Conservation (phyloP, 92 coral and sea anemone genomes). For the Micromussa lordhowensis region DNA sequence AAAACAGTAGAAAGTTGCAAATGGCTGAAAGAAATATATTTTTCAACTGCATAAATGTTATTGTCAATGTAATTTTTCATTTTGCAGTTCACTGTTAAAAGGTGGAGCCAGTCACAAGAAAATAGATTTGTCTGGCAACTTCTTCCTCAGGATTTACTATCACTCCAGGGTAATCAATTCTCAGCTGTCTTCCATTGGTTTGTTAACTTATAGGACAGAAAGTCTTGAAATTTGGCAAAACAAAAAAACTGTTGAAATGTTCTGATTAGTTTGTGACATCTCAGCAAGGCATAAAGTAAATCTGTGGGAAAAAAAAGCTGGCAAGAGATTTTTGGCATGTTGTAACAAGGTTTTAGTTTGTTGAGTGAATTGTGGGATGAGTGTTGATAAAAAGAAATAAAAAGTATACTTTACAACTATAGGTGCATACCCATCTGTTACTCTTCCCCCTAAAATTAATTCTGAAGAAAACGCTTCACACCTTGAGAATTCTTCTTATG, state of each 20-base stretch:
- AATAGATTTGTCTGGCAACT: slow-evolving; percentile 87
- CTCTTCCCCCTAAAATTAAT: too few relatives aligned
- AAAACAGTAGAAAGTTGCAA: neutral
- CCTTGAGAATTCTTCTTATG: too few relatives aligned
- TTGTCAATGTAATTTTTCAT: neutral
- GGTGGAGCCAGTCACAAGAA: slow-evolving; percentile 98
- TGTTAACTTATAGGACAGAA: neutral
- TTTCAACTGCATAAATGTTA: neutral
- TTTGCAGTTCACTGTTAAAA: slow-evolving; percentile 83
- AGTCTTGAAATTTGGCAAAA: neutral
- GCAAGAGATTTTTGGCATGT: too few relatives aligned
- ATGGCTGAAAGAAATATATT: neutral
- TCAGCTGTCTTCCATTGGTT: neutral
- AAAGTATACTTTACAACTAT: too few relatives aligned
- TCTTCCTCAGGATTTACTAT: slow-evolving; percentile 86
- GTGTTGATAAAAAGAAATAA: too few relatives aligned
- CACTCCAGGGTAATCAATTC: slow-evolving; percentile 49
- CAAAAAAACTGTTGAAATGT: neutral
- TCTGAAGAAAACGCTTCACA: too few relatives aligned
- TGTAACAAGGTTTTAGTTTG: too few relatives aligned
- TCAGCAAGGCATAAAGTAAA: too few relatives aligned
- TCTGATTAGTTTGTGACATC: neutral
- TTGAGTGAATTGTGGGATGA: too few relatives aligned
- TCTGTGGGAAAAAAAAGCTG: too few relatives aligned
- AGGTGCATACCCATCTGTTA: too few relatives aligned